Conservation (phyloP, 2,797 vertebrate species). For the Cryptoprocta ferox region DNA sequence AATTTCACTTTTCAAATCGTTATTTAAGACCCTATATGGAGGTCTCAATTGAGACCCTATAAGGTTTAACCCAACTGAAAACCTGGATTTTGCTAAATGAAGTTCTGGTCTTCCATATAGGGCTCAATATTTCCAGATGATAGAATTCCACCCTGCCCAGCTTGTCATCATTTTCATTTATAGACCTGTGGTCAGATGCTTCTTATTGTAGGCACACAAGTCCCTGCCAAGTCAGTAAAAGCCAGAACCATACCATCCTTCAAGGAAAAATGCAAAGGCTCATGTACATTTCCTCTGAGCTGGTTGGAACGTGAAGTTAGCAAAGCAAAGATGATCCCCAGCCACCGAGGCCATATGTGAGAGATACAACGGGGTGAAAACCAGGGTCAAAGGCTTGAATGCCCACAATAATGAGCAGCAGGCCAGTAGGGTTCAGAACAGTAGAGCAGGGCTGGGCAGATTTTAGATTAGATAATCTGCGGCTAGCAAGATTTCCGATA, state of each 20-base stretch:
- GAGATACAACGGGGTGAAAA: neutral
- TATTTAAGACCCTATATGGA: neutral
- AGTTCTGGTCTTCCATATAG: neutral
- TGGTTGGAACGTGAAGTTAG: neutral
- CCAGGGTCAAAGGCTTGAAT: neutral
- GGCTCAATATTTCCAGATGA: neutral
- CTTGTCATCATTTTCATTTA: neutral
- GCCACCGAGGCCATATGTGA: neutral
- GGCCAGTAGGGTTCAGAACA: neutral
- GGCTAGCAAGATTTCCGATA: neutral
- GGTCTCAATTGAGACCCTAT: neutral
- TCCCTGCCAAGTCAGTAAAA: neutral
- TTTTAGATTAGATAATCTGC: slow-evolving; percentile 11
- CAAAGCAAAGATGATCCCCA: neutral
- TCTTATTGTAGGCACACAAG: neutral
- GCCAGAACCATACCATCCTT: neutral
- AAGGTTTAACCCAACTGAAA: slow-evolving; percentile 18
- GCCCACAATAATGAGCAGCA: neutral
- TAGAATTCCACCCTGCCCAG: neutral
- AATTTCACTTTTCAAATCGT: slow-evolving; percentile 8
- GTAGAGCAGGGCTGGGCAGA: neutral
- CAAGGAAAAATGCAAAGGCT: neutral
- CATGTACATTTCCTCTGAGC: neutral
- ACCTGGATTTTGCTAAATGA: slow-evolving; percentile 23
- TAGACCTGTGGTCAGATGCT: neutral